Evolutionary conservation across 2,113 vertebrate species (phyloP), one percentile per base, ranked within the genome.

Genomic region (Gymnocephalus cernua): DNA sequence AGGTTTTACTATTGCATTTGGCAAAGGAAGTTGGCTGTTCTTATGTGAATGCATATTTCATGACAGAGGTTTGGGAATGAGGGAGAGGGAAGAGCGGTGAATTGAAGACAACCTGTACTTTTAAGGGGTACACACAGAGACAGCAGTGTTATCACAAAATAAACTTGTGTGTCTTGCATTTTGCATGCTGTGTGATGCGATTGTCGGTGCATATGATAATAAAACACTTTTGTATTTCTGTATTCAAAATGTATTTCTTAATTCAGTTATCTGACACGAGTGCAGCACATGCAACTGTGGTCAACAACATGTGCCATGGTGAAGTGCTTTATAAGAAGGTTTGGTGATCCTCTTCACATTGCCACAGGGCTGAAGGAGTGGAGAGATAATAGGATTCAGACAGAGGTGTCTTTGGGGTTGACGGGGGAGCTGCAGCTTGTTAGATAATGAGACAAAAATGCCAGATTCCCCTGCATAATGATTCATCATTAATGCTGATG

Each of bases 1-100:
- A 51, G 41, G 56, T 74, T 79, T 85, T 72, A 73, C 56, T 45
- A 25, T n/a, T 50, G 75, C 9, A 18, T 70, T n/a, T 76, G 58
- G 61, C 50, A 69, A 69, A 75, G 57, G 69, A 79, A 84, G 61
- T 59, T 11, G 58, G 41, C 68, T 75, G 70, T 77, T 73, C 50
- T 58, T 73, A 85, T 75, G 57, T 79, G 74, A 86, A 91, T 92
- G 56, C 89, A 93, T 93, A 89, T 92, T 94, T 93, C 76, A 92
- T 91, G 80, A 79, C 88, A 45, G 41, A 38, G 66, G 80, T 76
- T 50, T 67, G 85, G 84, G 73, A 84, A 27, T 29, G 57, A 80
- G 73, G 63, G 63, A 79, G 75, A 69, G 44, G 44, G 59, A 64
- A 79, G 77, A 72, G 77, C 23, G 23, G 69, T 77, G 84, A 74